These are phyloP conservation scores for Pipra filicauda DNA, from an alignment of 2,113 vertebrate genomes.

Conservation along the genomic window DNA sequence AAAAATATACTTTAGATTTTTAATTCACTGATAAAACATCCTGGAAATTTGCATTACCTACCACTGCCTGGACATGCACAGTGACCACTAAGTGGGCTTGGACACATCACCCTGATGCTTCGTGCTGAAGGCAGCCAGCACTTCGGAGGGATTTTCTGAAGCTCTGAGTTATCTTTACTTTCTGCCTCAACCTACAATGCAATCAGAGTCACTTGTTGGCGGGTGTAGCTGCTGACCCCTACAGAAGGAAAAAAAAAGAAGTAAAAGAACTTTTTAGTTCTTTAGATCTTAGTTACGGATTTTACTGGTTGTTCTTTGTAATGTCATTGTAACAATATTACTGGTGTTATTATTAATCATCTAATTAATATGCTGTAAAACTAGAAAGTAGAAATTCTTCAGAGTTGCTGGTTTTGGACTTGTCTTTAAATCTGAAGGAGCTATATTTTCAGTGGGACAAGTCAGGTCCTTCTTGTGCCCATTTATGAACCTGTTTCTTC, in stretches of 20 bases:
- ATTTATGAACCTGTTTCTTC: neutral
- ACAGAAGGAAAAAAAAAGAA: neutral
- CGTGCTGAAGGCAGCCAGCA: neutral
- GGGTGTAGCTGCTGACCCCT: neutral
- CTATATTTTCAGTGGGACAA: neutral
- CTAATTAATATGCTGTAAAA: neutral
- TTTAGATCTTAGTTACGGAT: neutral
- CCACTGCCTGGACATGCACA: accelerated
- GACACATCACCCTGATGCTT: neutral
- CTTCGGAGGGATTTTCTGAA: neutral
- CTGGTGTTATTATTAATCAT: neutral
- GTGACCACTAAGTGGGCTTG: neutral
- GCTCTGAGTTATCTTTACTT: neutral
- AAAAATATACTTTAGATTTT: neutral
- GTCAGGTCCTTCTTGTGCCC: neutral
- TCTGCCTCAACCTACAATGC: neutral
- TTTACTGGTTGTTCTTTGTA: neutral
- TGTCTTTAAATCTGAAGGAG: neutral
- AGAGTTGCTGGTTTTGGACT: neutral
- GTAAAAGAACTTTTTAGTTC: neutral
- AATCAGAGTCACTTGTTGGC: neutral
- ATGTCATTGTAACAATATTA: neutral
- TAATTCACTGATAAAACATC: neutral
- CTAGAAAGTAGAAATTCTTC: neutral
- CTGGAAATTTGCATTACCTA: neutral